phyloP scores from a whole-genome alignment of 2,888 invertebrate species.

The Drosophila kanekoi region DNA sequence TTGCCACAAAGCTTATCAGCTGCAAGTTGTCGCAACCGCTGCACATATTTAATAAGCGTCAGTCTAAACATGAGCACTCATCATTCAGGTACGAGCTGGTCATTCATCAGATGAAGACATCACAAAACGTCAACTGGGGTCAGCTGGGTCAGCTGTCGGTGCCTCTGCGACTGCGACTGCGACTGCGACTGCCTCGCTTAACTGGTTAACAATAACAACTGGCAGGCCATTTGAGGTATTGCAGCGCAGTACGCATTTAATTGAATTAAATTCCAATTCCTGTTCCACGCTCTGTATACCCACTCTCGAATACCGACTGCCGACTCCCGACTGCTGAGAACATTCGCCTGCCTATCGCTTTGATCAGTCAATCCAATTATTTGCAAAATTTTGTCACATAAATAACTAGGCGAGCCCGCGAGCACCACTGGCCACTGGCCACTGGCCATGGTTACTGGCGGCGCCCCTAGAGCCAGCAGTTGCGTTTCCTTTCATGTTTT shows the following conservation, averaged over 20 bases:
- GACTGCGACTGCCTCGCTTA: constrained; percentile 29
- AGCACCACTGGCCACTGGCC: constrained; percentile 23
- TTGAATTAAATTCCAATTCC: constrained; percentile 83
- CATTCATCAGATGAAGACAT: constrained; percentile 74
- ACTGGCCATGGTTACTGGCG: constrained; percentile 11
- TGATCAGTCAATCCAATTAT: constrained; percentile 85
- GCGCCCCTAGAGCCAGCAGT: constrained; percentile 48
- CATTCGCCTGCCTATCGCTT: constrained; percentile 77
- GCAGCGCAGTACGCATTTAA: constrained; percentile 83
- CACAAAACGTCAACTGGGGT: constrained; percentile 54
- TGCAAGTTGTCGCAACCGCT: constrained; percentile 54
- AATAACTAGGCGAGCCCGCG: constrained; percentile 79
- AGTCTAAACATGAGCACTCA: constrained; percentile 66
- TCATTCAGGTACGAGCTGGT: constrained; percentile 55
- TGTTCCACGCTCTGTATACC: constrained; percentile 9
- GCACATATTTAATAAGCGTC: constrained; percentile 78
- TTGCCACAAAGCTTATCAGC: constrained; percentile 52
- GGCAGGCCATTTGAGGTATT: constrained; percentile 78
- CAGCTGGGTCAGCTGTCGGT: constrained; percentile 71
- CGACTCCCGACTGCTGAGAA: constrained; percentile 3
- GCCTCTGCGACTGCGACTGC: background rate
- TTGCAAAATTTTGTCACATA: constrained; percentile 85
- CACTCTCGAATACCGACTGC: background rate
- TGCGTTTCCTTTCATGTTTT: constrained; percentile 78
- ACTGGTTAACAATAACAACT: constrained; percentile 60